Conservation (phyloP, 2,113 vertebrate species). For the Corydoras sp. region DNA sequence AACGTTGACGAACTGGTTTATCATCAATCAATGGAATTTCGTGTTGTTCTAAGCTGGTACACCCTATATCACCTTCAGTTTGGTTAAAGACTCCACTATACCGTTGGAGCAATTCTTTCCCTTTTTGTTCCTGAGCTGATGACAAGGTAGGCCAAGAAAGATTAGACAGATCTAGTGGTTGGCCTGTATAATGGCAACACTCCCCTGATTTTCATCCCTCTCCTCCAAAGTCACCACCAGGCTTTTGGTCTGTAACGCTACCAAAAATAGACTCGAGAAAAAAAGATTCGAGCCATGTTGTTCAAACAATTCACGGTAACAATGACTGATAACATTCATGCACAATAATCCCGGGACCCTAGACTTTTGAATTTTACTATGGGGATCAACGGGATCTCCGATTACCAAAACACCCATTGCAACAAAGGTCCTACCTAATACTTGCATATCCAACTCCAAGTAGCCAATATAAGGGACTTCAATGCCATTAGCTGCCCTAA, state of each 20-base stretch:
- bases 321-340: background rate
- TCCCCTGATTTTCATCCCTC: too few relatives aligned
- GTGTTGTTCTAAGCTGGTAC: background rate
- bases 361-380: background rate
- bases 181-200: too few relatives aligned
- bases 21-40: background rate
- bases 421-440: background rate
- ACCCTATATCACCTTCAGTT: background rate
- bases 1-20: background rate
- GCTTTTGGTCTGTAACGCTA: too few relatives aligned
- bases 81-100: background rate
- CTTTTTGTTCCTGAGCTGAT: background rate
- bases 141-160: background rate
- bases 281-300: background rate
- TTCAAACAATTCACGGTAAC: background rate
- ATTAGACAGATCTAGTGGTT: background rate
- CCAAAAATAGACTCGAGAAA: background rate
- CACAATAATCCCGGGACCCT: too few relatives aligned
- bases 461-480: slow-evolving; percentile 13
- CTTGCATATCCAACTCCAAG: slow-evolving; percentile 9
- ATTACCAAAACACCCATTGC: background rate
- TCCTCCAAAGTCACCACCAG: too few relatives aligned
- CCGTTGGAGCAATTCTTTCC: background rate
- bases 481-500: slow-evolving; percentile 12
- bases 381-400: background rate